phyloP scores from a whole-genome alignment of 2,113 vertebrate genomes.

The Aspiorhynchus laticeps region DNA sequence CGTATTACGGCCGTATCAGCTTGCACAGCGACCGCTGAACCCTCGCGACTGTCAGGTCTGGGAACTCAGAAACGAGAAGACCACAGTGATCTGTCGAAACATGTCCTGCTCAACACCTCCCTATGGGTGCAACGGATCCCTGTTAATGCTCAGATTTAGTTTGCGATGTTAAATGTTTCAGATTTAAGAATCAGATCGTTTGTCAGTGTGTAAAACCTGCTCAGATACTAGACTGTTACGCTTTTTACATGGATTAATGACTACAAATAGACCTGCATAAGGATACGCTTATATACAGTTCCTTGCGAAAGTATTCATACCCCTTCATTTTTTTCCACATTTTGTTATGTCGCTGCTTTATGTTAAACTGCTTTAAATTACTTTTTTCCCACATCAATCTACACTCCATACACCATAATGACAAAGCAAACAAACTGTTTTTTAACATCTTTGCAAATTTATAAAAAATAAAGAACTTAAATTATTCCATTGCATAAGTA shows the following conservation, averaged over 20 bases:
- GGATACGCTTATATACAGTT: neutral
- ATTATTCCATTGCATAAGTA: too few relatives aligned
- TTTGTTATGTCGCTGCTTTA: too few relatives aligned
- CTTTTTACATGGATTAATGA: neutral
- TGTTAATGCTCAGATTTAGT: slow-evolving; percentile 2
- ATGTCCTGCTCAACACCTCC: neutral
- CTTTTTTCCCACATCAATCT: too few relatives aligned
- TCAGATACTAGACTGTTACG: neutral
- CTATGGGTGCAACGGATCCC: neutral
- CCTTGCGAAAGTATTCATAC: too few relatives aligned
- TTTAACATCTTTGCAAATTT: too few relatives aligned
- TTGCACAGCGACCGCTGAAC: slow-evolving; percentile 26
- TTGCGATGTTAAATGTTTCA: neutral
- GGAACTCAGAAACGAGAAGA: slow-evolving; percentile 31
- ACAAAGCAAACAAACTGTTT: too few relatives aligned
- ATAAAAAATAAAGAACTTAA: too few relatives aligned
- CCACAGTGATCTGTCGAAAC: slow-evolving; percentile 4
- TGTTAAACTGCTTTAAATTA: too few relatives aligned
- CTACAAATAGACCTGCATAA: neutral
- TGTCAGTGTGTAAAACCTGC: neutral
- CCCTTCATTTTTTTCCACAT: too few relatives aligned
- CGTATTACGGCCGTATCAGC: slow-evolving; percentile 36
- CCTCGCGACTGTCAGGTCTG: slow-evolving; percentile 33
- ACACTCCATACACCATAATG: too few relatives aligned
- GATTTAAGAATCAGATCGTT: neutral